Percentiles rank a stretch among this genome's conserved stretches.
Conservation (phyloP, 2,797 vertebrate species). For the Hylomyscus alleni region DNA sequence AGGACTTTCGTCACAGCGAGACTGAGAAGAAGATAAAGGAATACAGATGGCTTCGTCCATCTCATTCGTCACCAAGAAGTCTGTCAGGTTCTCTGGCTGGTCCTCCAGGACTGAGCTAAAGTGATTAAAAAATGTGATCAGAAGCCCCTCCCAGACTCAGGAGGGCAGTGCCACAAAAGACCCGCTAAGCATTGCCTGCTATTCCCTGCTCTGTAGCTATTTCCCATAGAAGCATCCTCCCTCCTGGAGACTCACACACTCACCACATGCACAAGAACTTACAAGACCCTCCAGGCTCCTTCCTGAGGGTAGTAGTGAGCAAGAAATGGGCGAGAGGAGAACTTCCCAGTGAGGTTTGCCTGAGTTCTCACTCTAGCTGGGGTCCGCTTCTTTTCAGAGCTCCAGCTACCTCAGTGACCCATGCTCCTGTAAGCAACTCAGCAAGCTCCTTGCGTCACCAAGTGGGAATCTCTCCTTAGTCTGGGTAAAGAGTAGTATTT, state of each 20-base stretch:
- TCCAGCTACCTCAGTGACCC: not conserved
- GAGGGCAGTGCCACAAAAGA: not conserved
- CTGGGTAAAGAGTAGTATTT: not conserved
- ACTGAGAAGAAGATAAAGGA: not conserved
- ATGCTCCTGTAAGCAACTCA: not conserved
- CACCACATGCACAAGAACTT: not conserved
- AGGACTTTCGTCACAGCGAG: not conserved
- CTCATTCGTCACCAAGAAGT: too few species aligned
- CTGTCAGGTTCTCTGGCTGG: not conserved
- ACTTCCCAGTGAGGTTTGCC: not conserved
- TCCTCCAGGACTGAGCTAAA: not conserved
- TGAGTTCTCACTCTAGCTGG: not conserved
- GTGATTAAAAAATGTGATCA: fast-evolving
- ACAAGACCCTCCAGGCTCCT: not conserved
- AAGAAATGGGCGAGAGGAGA: not conserved
- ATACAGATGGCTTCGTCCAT: fast-evolving
- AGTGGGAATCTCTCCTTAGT: not conserved
- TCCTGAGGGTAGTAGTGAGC: not conserved
- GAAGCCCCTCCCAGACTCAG: too few species aligned
- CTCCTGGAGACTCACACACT: not conserved
- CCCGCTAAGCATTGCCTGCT: fast-evolving
- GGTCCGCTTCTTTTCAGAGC: not conserved
- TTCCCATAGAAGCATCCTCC: not conserved
- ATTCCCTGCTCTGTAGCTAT: not conserved
- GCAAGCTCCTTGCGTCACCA: not conserved